Conservation (phyloP, 2,113 vertebrate species). For the Penelope pileata region DNA sequence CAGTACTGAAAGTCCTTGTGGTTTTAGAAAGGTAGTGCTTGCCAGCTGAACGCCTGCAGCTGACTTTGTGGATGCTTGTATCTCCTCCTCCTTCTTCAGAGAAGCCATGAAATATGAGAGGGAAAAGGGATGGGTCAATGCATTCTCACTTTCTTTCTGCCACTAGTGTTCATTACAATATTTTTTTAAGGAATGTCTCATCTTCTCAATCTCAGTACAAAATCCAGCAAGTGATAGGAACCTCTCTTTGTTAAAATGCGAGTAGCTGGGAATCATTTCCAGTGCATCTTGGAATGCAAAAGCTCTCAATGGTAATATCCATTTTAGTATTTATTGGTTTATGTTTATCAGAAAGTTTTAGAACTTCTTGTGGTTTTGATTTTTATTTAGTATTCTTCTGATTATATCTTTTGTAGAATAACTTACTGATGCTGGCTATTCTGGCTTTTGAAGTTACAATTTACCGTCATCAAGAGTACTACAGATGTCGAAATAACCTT, state of each 20-base stretch:
- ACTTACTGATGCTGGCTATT: slow-evolving; percentile 92
- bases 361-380: not conserved
- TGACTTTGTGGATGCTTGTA: not conserved
- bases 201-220: not conserved
- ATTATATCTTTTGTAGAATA: slow-evolving; percentile 79
- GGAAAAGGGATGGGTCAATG: rapidly evolving
- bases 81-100: not conserved
- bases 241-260: not conserved
- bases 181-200: not conserved
- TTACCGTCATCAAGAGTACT: slow-evolving; percentile 94
- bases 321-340: not conserved
- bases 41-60: not conserved
- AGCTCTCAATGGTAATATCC: not conserved
- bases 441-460: slow-evolving; percentile 95
- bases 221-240: not conserved
- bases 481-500: slow-evolving; percentile 90
- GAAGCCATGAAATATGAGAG: not conserved
- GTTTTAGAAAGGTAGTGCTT: not conserved
- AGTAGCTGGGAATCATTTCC: not conserved
- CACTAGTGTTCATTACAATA: not conserved
- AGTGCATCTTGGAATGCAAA: not conserved
- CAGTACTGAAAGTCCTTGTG: not conserved
- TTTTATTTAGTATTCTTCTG: not conserved
- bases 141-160: not conserved
- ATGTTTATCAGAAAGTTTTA: not conserved